Evolutionary conservation across 2,888 invertebrate genomes (phyloP).

Genomic region (Teinopalpus imperialis): DNA sequence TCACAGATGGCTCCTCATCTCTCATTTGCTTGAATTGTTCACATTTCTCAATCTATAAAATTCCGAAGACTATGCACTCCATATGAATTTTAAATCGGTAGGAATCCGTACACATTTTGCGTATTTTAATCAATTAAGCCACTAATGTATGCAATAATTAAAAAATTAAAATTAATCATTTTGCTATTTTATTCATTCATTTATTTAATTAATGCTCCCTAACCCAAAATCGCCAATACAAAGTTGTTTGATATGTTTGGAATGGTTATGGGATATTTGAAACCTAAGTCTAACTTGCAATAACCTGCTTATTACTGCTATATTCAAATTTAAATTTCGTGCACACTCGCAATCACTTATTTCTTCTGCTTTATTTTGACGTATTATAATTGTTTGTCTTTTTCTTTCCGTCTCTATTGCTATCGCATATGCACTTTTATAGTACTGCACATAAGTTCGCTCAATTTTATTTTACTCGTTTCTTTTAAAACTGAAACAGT

Average conservation of each 20-base stretch:
- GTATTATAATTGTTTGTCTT: constrained; percentile 18
- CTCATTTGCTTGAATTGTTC: constrained; percentile 17
- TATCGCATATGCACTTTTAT: constrained; percentile 45
- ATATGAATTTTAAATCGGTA: neutral
- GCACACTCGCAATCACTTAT: neutral
- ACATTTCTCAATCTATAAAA: neutral
- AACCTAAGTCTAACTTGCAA: too few relatives aligned
- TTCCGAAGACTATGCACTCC: neutral
- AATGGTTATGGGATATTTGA: neutral
- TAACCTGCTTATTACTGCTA: too few relatives aligned
- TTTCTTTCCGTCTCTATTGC: constrained; percentile 32
- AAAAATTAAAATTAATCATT: too few relatives aligned
- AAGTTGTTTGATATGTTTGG: neutral
- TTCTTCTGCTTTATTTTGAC: constrained; percentile 26
- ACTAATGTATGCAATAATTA: too few relatives aligned
- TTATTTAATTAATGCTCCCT: too few relatives aligned
- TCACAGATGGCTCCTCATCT: neutral
- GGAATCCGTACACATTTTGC: constrained; percentile 4
- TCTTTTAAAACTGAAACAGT: too few relatives aligned
- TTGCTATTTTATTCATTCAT: too few relatives aligned
- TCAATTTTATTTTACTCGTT: too few relatives aligned
- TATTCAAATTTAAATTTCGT: constrained; percentile 1
- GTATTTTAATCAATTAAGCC: neutral
- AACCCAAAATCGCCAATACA: too few relatives aligned
- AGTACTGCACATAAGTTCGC: too few relatives aligned